Evolutionary conservation across 1,140 invertebrate species (phyloP), one percentile per base, ranked within the genome.

Genomic region (Drosophila ananassae): DNA sequence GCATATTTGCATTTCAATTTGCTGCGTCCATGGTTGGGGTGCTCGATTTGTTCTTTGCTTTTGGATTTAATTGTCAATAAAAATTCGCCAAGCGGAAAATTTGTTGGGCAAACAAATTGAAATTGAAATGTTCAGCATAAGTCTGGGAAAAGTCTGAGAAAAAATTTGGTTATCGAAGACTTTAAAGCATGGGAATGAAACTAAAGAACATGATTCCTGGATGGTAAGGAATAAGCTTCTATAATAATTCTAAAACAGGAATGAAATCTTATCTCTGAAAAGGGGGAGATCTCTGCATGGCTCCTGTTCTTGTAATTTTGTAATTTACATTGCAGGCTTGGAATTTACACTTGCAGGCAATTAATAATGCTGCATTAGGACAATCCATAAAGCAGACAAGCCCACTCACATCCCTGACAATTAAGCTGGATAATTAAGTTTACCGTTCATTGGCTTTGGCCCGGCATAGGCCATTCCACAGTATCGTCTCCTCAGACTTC

Each of bases 61-160:
- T 77, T 41, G 59, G 71, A 90, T 84, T 89, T 90, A 90, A 90
- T 90, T 89, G 89, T 85, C 89, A 91, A 91, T 91, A 91, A 91
- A 91, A 91, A 85, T 91, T 79, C 79, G 89, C 89, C 71, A 82
- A 73, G 89, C 89, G 89, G 89, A 89, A 91, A 91, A 91, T 91
- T 90, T 91, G 84, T 91, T 91, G 75, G 80, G 77, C 89, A 90
- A 91, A 91, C 89, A 91, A 79, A 74, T 75, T 77, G 81, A 81
- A 90, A 90, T 87, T 87, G 77, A 73, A 79, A 85, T 73, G 66
- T 60, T 76, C 44, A 50, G 72, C 41, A 63, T 44, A 39, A 62
- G 77, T 73, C 71, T 73, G 71, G 58, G 51, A 55, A 73, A 73
- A 51, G 51, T 54, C 67, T 59, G 48, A 46, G 71, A 63, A 73